Evolutionary conservation across 2,797 vertebrate species (phyloP).

Genomic region (Myotis vivesi): DNA sequence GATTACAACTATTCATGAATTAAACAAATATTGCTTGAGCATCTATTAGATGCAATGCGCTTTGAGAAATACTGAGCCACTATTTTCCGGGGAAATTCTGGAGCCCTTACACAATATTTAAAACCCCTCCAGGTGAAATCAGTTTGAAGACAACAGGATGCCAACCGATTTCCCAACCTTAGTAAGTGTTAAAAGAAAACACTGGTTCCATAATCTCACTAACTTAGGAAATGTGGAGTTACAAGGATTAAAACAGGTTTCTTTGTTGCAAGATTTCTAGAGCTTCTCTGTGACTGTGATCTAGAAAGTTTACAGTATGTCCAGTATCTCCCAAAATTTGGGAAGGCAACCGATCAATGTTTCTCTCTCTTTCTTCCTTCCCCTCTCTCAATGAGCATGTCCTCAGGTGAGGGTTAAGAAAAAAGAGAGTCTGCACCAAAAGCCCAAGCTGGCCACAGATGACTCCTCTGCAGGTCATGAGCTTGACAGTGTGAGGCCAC

Average conservation of each 20-base stretch:
- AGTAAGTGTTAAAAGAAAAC: not conserved
- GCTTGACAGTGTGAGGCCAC: too few species aligned
- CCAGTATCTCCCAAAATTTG: not conserved
- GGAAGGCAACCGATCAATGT: not conserved
- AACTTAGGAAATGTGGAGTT: not conserved
- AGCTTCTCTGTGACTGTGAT: not conserved
- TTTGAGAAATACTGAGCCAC: not conserved
- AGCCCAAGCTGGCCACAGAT: too few species aligned
- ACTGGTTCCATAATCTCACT: not conserved
- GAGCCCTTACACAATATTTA: not conserved
- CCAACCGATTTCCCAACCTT: not conserved
- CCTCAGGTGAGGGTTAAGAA: not conserved
- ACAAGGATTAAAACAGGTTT: not conserved
- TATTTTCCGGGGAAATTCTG: not conserved
- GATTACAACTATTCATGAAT: not conserved
- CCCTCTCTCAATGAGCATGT: not conserved
- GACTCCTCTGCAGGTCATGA: too few species aligned
- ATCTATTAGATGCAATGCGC: not conserved
- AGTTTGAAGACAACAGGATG: not conserved
- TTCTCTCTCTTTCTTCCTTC: not conserved
- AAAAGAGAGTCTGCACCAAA: not conserved
- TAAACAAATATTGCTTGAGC: not conserved
- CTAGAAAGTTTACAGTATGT: not conserved
- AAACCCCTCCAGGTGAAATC: not conserved
- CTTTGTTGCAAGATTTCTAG: not conserved